A percentile compares a stretch with the other conserved stretches of the same genome.
phyloP scores from a whole-genome alignment of 2,113 vertebrate genomes.

The Hippoglossus stenolepis region DNA sequence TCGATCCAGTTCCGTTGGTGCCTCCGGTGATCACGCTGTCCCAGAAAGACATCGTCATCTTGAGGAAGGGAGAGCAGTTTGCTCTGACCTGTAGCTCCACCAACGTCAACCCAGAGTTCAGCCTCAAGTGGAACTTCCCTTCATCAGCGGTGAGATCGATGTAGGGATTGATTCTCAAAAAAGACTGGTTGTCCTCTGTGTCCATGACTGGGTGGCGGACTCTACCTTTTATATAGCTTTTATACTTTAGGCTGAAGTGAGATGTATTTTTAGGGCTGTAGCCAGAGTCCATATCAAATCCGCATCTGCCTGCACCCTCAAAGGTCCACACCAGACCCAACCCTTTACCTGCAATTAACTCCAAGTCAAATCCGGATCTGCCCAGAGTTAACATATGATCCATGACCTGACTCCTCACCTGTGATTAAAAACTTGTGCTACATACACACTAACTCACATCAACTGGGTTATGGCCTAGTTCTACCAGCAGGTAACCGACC shows the following conservation, averaged over 20 bases:
- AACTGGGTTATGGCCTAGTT: no score
- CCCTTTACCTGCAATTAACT: no score
- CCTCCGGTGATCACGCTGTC: conserved; percentile 74
- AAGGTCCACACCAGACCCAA: no score
- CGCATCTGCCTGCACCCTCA: no score
- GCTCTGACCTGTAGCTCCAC: conserved; percentile 76
- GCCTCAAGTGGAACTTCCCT: conserved; percentile 78
- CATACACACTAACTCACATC: no score
- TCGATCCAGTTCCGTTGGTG: conserved; percentile 70
- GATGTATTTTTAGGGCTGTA: no score
- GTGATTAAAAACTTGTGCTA: not conserved
- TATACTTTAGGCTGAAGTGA: no score
- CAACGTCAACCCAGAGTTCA: conserved; percentile 81
- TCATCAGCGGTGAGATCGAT: conserved; percentile 64
- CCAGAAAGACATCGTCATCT: conserved; percentile 68
- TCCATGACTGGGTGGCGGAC: not conserved
- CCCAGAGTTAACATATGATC: no score
- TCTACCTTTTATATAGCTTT: no score
- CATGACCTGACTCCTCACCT: no score
- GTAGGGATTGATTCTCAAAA: not conserved
- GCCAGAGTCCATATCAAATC: no score
- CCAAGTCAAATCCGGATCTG: no score
- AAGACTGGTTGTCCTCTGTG: not conserved
- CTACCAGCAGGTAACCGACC: not conserved
- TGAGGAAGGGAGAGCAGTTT: conserved; percentile 77